phyloP scores from a whole-genome alignment of 2,113 vertebrate genomes.

The Entosphenus tridentatus region DNA sequence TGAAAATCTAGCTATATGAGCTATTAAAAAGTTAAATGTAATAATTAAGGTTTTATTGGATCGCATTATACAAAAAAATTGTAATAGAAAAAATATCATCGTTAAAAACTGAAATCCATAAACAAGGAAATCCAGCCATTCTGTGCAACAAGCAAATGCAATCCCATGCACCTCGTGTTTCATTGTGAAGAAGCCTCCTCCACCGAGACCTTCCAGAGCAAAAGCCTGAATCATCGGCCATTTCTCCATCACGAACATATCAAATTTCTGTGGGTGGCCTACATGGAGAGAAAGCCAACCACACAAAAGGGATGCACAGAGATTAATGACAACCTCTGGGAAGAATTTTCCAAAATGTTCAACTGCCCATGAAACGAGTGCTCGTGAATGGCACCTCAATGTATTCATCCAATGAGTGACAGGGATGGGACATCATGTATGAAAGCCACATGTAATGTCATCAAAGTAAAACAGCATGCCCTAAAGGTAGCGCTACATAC shows the following conservation, averaged over 20 bases:
- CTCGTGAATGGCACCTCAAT: too few species aligned
- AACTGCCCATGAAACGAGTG: too few species aligned
- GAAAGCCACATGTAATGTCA: too few species aligned
- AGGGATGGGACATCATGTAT: too few species aligned
- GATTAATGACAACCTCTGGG: too few species aligned
- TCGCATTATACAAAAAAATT: not conserved
- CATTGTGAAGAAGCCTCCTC: constrained; percentile 85
- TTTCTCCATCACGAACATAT: constrained; percentile 87
- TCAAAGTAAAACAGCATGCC: constrained; percentile 22
- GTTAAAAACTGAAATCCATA: not conserved
- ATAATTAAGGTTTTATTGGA: not conserved
- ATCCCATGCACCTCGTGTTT: constrained; percentile 47
- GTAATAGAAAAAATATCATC: not conserved
- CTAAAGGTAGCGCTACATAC: constrained; percentile 21
- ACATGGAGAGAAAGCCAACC: too few species aligned
- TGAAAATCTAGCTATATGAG: not conserved
- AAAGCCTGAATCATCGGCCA: constrained; percentile 93
- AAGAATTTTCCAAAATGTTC: too few species aligned
- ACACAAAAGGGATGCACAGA: too few species aligned
- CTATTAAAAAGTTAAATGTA: not conserved
- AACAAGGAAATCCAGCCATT: too few species aligned
- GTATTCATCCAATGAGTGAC: too few species aligned
- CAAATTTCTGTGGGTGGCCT: constrained; percentile 45
- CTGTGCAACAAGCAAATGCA: too few species aligned
- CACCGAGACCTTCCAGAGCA: constrained; percentile 78